Percentiles rank a stretch among this genome's conserved stretches.
These are phyloP conservation scores for Oreochromis grahami DNA, from an alignment of 2,797 vertebrate genomes.

Conservation along the genomic window DNA sequence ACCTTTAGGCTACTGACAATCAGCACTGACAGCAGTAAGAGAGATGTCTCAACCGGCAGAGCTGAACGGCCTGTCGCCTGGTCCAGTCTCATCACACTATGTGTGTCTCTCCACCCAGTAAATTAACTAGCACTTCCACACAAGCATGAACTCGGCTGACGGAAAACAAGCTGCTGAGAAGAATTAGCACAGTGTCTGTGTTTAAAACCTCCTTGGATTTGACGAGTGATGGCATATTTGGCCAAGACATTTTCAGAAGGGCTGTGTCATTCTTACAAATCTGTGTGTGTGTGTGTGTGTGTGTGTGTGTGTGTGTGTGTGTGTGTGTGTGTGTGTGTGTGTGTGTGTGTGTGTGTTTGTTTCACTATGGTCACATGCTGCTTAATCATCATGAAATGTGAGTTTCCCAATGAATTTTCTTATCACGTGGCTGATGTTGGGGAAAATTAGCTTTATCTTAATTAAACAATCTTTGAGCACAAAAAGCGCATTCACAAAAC, in stretches of 20 bases:
- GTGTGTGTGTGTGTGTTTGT: not conserved
- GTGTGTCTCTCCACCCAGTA: constrained; percentile 31
- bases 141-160: constrained; percentile 36
- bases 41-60: constrained; percentile 37
- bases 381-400: constrained; percentile 54
- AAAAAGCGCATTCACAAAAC: not conserved
- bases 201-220: constrained; percentile 39
- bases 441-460: constrained; percentile 13
- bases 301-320: not conserved
- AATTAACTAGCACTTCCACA: constrained; percentile 46
- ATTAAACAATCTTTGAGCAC: constrained; percentile 23
- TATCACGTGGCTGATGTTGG: constrained; percentile 9
- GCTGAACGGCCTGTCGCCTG: constrained; percentile 16
- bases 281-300: not conserved
- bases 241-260: constrained; percentile 41
- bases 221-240: constrained; percentile 46
- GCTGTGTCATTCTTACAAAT: constrained; percentile 24
- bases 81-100: constrained; percentile 27
- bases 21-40: constrained; percentile 43
- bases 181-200: constrained; percentile 50
- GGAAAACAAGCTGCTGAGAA: constrained; percentile 55
- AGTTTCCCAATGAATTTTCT: constrained; percentile 6
- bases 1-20: constrained; percentile 63
- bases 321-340: not conserved
- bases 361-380: constrained; percentile 24